Evolutionary conservation across 2,888 invertebrate genomes (phyloP), one percentile per base, ranked within the genome.

Genomic region (Apeira syringaria): DNA sequence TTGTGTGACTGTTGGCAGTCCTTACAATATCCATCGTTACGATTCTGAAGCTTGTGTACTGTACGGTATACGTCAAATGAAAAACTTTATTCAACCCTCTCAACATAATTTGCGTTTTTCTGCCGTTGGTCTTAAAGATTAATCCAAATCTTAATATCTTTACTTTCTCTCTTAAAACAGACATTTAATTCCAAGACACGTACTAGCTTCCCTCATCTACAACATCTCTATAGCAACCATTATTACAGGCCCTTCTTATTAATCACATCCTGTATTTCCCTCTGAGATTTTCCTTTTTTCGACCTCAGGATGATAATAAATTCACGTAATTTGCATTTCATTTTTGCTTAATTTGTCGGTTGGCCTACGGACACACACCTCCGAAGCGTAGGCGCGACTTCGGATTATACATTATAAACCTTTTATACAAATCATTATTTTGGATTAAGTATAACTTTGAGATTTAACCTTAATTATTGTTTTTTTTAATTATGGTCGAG

Each of bases 281-380:
- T 59, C 67, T 43, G 64, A 56, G 64, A 61, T 67, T 65, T 52
- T 64, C 68, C 59, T 76, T 38, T 78, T 74, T 75, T 71, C 76
- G 74, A 78, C 79, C 78, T 70, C 78, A 52, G 73, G 70, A 78
- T 79, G 74, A 84, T 81, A 81, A 84, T 85, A 82, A 82, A 81
- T 85, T 80, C 77, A 64, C 64, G 71, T 82, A 78, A 87, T 87
- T 87, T 87, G 79, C 85, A 84, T 86, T 81, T 74, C 72, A 76
- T 80, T 81, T 74, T 68, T 64, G 66, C 64, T 64, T 77, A 76
- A 77, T 76, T 74, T 78, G 67, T 71, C 70, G 71, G 68, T 73
- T 61, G 64, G 64, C 58, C 59, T 62, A 56, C 59, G 62, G 59
- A 56, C 58, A 61, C 58, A 61, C 39, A 61, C 35, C 59, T 62